phyloP scores from a whole-genome alignment of 2,888 invertebrate species.

The Drosophila multiciliata region DNA sequence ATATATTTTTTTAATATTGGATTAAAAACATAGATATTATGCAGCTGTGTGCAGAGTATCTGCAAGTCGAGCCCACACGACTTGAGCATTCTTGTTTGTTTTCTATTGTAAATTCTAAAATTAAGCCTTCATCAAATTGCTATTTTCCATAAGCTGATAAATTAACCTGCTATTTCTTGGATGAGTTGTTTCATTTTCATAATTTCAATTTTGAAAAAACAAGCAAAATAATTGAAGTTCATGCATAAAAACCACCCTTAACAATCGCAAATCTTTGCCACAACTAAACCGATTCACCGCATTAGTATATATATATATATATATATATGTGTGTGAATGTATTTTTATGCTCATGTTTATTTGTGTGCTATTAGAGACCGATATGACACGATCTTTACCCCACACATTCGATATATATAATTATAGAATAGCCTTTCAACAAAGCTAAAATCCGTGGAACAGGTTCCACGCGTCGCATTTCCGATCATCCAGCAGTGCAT shows the following conservation, averaged over 20 bases:
- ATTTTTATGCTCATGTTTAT: constrained; percentile 59
- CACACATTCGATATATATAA: constrained; percentile 49
- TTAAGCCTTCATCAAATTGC: not conserved
- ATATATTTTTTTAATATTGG: not conserved
- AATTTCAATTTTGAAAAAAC: not conserved
- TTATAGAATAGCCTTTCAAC: constrained; percentile 62
- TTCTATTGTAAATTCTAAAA: not conserved
- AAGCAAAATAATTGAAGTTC: not conserved
- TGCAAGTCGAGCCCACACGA: not conserved
- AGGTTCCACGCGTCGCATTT: constrained; percentile 64
- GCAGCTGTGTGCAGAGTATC: not conserved
- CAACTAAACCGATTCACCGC: not conserved
- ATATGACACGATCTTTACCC: constrained; percentile 57
- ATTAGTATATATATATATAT: too few species aligned
- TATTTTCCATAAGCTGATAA: not conserved
- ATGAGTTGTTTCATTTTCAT: not conserved
- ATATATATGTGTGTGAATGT: constrained; percentile 4
- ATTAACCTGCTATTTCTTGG: not conserved
- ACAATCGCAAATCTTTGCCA: not conserved
- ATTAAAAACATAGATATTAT: not conserved
- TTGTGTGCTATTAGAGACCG: constrained; percentile 54
- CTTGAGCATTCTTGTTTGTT: not conserved
- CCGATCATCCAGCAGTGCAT: constrained; percentile 37
- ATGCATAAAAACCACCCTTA: not conserved
- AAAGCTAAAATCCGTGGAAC: constrained; percentile 58